These are phyloP conservation scores for Scaptomyza graminum DNA, from an alignment of 1,140 invertebrate species.

Conservation along the genomic window DNA sequence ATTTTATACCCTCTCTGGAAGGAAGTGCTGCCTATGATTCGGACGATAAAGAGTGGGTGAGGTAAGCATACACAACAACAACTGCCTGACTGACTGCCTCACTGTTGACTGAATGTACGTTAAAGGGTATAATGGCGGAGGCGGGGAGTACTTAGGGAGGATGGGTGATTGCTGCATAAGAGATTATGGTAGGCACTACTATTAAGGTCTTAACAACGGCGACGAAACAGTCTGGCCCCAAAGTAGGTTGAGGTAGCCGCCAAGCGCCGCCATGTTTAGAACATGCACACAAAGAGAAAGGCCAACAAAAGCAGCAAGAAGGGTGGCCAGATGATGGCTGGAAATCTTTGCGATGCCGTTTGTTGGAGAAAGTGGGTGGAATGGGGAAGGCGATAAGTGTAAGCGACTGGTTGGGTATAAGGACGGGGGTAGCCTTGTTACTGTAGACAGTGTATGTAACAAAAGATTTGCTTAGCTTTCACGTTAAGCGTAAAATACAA, in stretches of 20 bases:
- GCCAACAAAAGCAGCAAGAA: conserved; percentile 67
- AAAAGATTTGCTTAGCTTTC: conserved; percentile 82
- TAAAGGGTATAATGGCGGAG: conserved; percentile 9
- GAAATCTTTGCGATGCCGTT: background rate
- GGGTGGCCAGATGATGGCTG: conserved; percentile 42
- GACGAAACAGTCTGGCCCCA: conserved; percentile 49
- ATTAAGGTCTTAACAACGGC: conserved; percentile 66
- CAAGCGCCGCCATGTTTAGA: conserved; percentile 77
- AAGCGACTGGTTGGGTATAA: background rate
- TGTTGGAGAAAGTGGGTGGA: background rate
- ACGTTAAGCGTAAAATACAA: conserved; percentile 82
- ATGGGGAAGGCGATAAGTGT: background rate
- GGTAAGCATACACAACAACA: conserved; percentile 64
- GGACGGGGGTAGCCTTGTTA: conserved; percentile 43
- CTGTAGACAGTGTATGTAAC: conserved; percentile 76
- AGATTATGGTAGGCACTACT: conserved; percentile 51
- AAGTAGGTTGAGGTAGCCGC: conserved; percentile 80
- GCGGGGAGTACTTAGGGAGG: background rate
- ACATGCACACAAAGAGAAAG: conserved; percentile 77
- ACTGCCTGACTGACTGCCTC: conserved; percentile 61
- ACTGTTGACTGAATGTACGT: conserved; percentile 62
- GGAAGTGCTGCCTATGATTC: conserved; percentile 33
- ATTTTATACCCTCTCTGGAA: conserved; percentile 8
- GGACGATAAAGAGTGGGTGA: conserved; percentile 37
- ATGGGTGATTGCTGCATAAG: conserved; percentile 3